phyloP scores from a whole-genome alignment of 2,888 invertebrate genomes.

The Pollenia amentaria region DNA sequence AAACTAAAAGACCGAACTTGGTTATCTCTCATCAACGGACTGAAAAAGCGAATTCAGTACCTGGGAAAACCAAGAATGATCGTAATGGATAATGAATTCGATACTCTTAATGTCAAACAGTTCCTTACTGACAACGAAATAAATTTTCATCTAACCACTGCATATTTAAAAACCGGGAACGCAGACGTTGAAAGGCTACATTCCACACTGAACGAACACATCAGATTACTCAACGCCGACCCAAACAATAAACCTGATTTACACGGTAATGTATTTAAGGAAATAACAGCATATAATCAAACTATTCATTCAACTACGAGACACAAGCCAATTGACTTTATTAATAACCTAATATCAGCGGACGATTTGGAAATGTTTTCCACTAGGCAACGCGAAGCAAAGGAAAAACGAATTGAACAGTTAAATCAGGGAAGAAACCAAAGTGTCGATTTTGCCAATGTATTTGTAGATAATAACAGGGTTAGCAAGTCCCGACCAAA shows the following conservation, averaged over 20 bases:
- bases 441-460: neutral
- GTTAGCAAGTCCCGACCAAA: slow-evolving; percentile 14
- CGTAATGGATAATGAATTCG: slow-evolving; percentile 19
- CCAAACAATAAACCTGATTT: neutral
- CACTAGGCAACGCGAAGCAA: neutral
- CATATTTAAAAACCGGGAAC: slow-evolving; percentile 19
- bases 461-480: slow-evolving; percentile 9
- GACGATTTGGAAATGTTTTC: too few relatives aligned
- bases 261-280: neutral
- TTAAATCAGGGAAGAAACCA: neutral
- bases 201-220: slow-evolving; percentile 1
- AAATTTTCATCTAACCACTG: neutral
- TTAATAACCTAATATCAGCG: neutral
- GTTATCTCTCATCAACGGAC: slow-evolving; percentile 30
- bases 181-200: slow-evolving; percentile 20
- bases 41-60: slow-evolving; percentile 27
- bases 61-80: slow-evolving; percentile 5
- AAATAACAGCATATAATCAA: slow-evolving; percentile 7
- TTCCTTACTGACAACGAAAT: neutral
- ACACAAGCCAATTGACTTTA: neutral
- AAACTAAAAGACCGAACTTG: slow-evolving; percentile 47
- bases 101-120: neutral
- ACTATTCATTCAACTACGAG: slow-evolving; percentile 2
- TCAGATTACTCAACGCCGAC: neutral
- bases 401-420: neutral